A percentile compares a stretch with the other conserved stretches of the same genome.
Evolutionary conservation across 2,113 vertebrate genomes (phyloP).

Genomic region (Carettochelys insculpta): DNA sequence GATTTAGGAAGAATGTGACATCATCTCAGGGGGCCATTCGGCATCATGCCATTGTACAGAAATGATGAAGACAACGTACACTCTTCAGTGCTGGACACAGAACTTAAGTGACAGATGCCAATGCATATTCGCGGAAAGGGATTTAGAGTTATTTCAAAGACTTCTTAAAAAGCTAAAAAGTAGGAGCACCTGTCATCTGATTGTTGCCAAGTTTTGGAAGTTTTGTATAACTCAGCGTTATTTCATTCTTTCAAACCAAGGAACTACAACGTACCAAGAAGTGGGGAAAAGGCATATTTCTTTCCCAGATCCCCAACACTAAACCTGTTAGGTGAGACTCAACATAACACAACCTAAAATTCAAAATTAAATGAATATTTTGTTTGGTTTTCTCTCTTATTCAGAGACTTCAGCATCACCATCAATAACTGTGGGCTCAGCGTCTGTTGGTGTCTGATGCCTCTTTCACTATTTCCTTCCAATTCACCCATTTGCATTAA

Average conservation of each 20-base stretch:
- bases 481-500: background rate
- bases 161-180: background rate
- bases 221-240: background rate
- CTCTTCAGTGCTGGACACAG: background rate
- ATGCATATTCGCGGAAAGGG: background rate
- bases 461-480: no score
- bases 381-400: background rate
- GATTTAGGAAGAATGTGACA: background rate
- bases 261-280: background rate
- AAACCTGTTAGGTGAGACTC: background rate
- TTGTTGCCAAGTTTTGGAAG: background rate
- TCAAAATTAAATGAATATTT: background rate
- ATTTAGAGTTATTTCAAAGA: background rate
- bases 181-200: background rate
- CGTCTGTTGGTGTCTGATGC: no score
- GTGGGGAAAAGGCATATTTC: background rate
- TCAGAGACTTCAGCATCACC: no score
- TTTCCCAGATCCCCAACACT: background rate
- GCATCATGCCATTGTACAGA: background rate
- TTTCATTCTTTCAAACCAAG: background rate
- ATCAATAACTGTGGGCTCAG: no score
- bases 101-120: background rate
- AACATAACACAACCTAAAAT: background rate
- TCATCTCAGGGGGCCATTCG: background rate
- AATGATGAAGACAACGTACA: background rate